Evolutionary conservation across 1,140 invertebrate species (phyloP).

Genomic region (Nilaparvata lugens): DNA sequence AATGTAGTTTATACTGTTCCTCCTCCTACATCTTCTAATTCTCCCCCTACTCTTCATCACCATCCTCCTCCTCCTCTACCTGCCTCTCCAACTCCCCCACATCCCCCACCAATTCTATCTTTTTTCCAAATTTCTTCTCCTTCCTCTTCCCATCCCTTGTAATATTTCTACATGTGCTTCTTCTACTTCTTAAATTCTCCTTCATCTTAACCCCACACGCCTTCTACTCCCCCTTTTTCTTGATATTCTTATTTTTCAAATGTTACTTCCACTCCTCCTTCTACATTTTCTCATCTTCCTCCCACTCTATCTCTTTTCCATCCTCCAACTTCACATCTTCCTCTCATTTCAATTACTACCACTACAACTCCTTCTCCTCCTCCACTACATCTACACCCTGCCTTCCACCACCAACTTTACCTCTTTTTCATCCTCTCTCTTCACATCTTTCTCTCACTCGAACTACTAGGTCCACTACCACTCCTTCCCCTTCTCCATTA

Average conservation of each 20-base stretch:
- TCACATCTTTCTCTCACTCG: not conserved
- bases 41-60: too few species aligned
- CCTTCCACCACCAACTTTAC: not conserved
- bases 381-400: not conserved
- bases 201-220: not conserved
- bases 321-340: not conserved
- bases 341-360: not conserved
- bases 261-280: not conserved
- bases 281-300: not conserved
- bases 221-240: not conserved
- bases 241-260: not conserved
- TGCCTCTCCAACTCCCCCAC: not conserved
- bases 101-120: not conserved
- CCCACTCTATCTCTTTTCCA: not conserved
- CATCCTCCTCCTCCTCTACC: too few species aligned
- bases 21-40: too few species aligned
- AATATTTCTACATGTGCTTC: not conserved
- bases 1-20: too few species aligned
- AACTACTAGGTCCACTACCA: too few species aligned
- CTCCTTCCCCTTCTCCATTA: not conserved
- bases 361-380: not conserved
- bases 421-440: not conserved
- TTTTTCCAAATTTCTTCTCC: not conserved
- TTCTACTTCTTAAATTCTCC: not conserved
- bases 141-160: not conserved